A percentile compares a stretch with the other conserved stretches of the same genome.
Conservation (phyloP, 2,113 vertebrate species). For the Tapirus terrestris region DNA sequence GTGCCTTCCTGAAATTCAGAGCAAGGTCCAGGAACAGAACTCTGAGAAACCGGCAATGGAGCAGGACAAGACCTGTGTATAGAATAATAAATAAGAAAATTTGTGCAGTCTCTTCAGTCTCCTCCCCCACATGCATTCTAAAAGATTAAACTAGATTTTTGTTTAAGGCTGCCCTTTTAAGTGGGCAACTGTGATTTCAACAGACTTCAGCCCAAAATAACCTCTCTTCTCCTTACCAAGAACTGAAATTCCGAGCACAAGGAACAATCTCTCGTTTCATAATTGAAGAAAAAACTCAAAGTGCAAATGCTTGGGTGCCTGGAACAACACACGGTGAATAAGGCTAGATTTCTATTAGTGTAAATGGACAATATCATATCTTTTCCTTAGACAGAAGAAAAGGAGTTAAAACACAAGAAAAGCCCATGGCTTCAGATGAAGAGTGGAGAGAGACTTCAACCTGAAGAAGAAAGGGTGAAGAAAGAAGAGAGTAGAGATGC, state of each 20-base stretch:
- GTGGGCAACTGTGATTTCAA: background rate
- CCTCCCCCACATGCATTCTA: background rate
- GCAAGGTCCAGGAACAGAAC: background rate
- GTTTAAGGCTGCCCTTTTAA: background rate
- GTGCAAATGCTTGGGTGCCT: background rate
- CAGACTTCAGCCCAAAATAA: background rate
- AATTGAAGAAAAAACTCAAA: background rate
- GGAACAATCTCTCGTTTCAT: constrained; percentile 1
- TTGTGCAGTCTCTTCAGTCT: background rate
- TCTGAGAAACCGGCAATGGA: background rate
- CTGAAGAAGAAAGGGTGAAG: background rate
- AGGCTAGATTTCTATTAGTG: background rate
- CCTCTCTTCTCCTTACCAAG: background rate
- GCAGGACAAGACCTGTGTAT: background rate
- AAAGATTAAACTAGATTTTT: background rate
- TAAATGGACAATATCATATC: background rate
- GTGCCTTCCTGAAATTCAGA: background rate
- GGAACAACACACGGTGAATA: background rate
- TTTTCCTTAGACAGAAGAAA: background rate
- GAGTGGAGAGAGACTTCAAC: background rate
- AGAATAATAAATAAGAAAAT: background rate
- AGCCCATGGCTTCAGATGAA: background rate
- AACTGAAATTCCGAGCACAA: background rate
- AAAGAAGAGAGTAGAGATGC: background rate
- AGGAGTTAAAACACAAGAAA: background rate